Conservation (phyloP, 2,888 invertebrate species). For the Acronicta leporina region DNA sequence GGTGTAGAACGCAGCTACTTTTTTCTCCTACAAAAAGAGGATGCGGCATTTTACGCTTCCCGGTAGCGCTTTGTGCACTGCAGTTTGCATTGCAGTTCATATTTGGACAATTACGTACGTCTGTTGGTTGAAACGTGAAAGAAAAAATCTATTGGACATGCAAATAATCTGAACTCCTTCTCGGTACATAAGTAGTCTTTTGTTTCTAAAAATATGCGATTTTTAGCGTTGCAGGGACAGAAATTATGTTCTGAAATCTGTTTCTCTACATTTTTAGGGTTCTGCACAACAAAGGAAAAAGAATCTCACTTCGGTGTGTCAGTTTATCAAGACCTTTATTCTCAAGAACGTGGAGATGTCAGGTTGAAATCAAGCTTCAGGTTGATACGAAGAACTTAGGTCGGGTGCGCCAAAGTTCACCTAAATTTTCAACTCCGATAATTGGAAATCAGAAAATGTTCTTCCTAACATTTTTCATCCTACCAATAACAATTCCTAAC, state of each 20-base stretch:
- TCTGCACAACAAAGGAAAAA: too few species aligned
- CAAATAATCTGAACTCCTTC: constrained; percentile 36
- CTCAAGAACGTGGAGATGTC: too few species aligned
- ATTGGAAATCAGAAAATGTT: too few species aligned
- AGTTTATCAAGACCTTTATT: too few species aligned
- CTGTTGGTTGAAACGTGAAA: constrained; percentile 43
- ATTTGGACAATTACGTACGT: constrained; percentile 51
- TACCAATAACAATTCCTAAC: too few species aligned
- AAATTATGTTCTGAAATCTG: not conserved
- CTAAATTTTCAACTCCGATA: too few species aligned
- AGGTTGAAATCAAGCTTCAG: too few species aligned
- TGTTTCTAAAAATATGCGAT: constrained; percentile 17
- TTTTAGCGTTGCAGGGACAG: constrained; percentile 10
- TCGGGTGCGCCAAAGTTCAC: too few species aligned
- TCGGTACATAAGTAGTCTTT: constrained; percentile 20
- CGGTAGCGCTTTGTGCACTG: constrained; percentile 43
- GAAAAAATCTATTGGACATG: constrained; percentile 39
- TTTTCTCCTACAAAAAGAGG: constrained; percentile 49
- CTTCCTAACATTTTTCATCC: too few species aligned
- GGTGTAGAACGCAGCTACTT: constrained; percentile 46
- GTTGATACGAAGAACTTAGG: too few species aligned
- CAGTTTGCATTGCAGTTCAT: constrained; percentile 48
- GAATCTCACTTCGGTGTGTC: too few species aligned
- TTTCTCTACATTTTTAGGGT: not conserved
- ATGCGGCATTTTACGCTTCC: constrained; percentile 43